A percentile compares a stretch with the other conserved stretches of the same genome.
Conservation (phyloP, 2,888 invertebrate genomes). For the Aplocera efformata region DNA sequence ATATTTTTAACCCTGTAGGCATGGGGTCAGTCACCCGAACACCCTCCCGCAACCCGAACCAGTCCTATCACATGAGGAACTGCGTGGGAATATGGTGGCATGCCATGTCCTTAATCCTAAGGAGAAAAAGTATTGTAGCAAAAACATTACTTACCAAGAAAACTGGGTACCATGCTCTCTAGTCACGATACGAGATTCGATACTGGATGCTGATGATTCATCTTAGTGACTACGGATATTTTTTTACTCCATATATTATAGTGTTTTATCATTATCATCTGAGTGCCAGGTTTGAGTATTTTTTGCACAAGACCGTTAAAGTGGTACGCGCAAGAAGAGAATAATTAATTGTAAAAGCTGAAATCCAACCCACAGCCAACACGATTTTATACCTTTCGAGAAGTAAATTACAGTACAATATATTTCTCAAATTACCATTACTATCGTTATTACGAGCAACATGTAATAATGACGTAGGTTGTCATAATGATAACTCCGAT, state of each 20-base stretch:
- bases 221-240: constrained; percentile 16
- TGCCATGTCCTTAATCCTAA: constrained; percentile 47
- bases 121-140: constrained; percentile 40
- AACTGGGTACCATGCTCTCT: constrained; percentile 12
- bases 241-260: constrained; percentile 7
- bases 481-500: background rate
- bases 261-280: constrained; percentile 5
- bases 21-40: constrained; percentile 76
- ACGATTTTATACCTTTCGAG: background rate
- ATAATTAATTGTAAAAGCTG: too few species aligned
- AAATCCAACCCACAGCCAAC: too few species aligned
- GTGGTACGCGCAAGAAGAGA: too few species aligned
- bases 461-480: background rate
- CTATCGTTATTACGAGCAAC: constrained; percentile 5
- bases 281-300: constrained; percentile 1
- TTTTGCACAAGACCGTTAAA: constrained; percentile 3
- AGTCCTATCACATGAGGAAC: constrained; percentile 75
- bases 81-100: constrained; percentile 73
- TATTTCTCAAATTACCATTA: constrained; percentile 18
- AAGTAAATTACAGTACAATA: constrained; percentile 6
- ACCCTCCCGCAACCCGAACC: constrained; percentile 69
- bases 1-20: constrained; percentile 78
- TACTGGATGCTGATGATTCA: constrained; percentile 24
- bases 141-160: constrained; percentile 33
- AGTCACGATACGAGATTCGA: constrained; percentile 24